Conservation (phyloP, 2,888 invertebrate genomes). For the Ichneumon xanthorius region DNA sequence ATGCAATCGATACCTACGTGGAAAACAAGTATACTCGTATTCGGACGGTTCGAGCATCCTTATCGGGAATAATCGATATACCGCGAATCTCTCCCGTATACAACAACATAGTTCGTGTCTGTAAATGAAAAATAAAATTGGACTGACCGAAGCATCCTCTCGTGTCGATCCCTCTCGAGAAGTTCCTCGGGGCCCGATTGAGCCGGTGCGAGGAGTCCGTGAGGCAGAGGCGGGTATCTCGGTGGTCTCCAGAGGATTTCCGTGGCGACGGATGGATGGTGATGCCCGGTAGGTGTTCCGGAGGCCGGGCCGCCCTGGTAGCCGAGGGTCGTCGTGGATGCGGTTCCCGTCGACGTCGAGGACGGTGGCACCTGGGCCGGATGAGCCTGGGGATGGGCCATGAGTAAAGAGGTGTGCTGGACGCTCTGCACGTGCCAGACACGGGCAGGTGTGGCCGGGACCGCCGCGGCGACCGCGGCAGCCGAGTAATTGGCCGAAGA, state of each 20-base stretch:
- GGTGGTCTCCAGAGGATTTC: conserved; percentile 84
- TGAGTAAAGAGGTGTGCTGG: conserved; percentile 87
- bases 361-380: conserved; percentile 75
- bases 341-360: conserved; percentile 79
- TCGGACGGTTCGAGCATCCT: background rate
- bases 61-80: background rate
- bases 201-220: conserved; percentile 85
- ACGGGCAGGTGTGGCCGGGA: conserved; percentile 79
- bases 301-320: conserved; percentile 75
- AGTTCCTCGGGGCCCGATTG: conserved; percentile 86
- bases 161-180: conserved; percentile 88
- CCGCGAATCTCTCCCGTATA: no score
- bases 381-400: conserved; percentile 86
- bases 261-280: conserved; percentile 79
- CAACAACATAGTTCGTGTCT: no score
- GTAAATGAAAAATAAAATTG: background rate
- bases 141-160: conserved; percentile 75
- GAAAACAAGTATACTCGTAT: background rate
- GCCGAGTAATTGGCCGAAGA: conserved; percentile 45
- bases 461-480: conserved; percentile 83
- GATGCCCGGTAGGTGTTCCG: conserved; percentile 71
- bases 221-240: conserved; percentile 86
- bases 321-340: conserved; percentile 78
- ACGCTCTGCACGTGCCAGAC: conserved; percentile 87
- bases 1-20: background rate